These are phyloP conservation scores for Abramis brama DNA, from an alignment of 2,113 vertebrate genomes.

Conservation along the genomic window DNA sequence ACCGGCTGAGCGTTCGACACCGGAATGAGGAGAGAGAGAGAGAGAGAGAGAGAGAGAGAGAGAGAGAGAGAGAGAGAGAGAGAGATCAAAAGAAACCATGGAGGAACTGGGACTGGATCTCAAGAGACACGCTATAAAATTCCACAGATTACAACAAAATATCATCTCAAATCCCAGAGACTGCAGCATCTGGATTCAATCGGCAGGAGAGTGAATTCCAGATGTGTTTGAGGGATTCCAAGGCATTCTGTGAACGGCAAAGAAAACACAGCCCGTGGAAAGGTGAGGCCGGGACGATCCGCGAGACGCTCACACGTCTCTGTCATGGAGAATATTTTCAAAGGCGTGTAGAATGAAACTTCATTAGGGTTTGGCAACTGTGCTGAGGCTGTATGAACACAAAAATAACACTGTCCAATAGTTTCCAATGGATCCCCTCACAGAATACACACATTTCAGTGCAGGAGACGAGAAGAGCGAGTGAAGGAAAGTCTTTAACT, in stretches of 20 bases:
- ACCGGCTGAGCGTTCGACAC: neutral
- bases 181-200: constrained; percentile 35
- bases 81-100: neutral
- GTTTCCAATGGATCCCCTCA: neutral
- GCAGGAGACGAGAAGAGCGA: neutral
- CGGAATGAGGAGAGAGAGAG: neutral
- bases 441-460: neutral
- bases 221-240: constrained; percentile 12
- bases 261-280: constrained; percentile 14
- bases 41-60: neutral
- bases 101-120: neutral
- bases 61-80: neutral
- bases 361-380: constrained; percentile 25
- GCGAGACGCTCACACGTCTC: neutral
- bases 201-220: constrained; percentile 23
- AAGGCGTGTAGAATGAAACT: constrained; percentile 5
- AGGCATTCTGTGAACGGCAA: constrained; percentile 11
- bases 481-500: neutral
- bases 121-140: neutral
- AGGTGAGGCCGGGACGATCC: neutral
- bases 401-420: constrained; percentile 1
- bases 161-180: neutral
- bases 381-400: neutral
- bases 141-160: neutral
- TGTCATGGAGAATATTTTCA: neutral